These are phyloP conservation scores for Campopleginae sp. DNA, from an alignment of 2,888 invertebrate genomes.

Conservation along the genomic window DNA sequence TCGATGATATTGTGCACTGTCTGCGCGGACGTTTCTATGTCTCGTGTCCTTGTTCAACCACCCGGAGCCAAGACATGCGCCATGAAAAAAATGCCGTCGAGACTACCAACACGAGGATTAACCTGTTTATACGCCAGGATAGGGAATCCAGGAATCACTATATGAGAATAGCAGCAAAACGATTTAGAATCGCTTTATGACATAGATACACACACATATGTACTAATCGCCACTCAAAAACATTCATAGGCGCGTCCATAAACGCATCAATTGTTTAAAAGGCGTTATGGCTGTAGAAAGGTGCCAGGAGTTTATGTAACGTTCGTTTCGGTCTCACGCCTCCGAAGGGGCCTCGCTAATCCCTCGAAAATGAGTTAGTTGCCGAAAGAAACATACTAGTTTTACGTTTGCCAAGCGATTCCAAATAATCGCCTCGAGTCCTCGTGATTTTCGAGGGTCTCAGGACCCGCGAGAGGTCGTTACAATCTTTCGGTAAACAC, in stretches of 20 bases:
- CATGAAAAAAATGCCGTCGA: conserved; percentile 10
- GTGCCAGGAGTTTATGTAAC: conserved; percentile 15
- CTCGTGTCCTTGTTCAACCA: conserved; percentile 9
- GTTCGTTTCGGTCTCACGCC: conserved; percentile 31
- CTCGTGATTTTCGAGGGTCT: background rate
- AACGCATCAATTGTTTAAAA: conserved; percentile 6
- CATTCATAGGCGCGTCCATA: background rate
- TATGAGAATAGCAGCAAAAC: conserved; percentile 57
- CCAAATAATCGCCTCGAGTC: background rate
- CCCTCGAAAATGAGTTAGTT: background rate
- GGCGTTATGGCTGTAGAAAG: background rate
- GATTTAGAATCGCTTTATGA: conserved; percentile 13
- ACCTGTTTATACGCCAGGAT: conserved; percentile 57
- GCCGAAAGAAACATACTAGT: background rate
- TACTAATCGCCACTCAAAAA: background rate
- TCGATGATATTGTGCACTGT: conserved; percentile 51
- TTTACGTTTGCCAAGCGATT: background rate
- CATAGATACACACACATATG: background rate
- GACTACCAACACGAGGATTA: conserved; percentile 27
- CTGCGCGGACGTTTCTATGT: conserved; percentile 42
- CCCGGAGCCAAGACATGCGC: background rate
- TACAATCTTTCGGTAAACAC: conserved; percentile 23
- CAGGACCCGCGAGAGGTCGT: conserved; percentile 9
- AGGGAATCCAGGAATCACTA: conserved; percentile 51
- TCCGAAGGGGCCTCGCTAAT: background rate